phyloP scores from a whole-genome alignment of 2,888 invertebrate species.

The Nebria brevicollis region DNA sequence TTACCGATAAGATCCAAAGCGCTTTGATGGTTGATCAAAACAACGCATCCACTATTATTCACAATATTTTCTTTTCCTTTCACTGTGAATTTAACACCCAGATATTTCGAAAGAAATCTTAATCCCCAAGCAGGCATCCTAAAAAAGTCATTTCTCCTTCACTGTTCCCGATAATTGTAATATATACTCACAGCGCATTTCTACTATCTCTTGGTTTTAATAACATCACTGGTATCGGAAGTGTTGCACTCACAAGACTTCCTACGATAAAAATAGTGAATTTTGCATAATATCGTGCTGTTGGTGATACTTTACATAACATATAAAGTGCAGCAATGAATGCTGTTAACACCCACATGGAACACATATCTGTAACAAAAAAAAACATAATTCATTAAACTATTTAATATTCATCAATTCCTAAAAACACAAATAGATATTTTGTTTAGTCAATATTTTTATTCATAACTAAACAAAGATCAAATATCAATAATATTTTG shows the following conservation, averaged over 20 bases:
- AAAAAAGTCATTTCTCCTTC: conserved; percentile 35
- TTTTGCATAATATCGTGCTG: conserved; percentile 72
- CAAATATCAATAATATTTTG: too few relatives aligned
- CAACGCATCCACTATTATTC: conserved; percentile 78
- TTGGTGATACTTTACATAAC: not conserved
- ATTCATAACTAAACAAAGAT: too few relatives aligned
- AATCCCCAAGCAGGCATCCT: conserved; percentile 78
- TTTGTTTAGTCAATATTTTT: too few relatives aligned
- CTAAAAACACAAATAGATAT: too few relatives aligned
- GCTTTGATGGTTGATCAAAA: conserved; percentile 91
- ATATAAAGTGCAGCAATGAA: not conserved
- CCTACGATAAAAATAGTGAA: conserved; percentile 72
- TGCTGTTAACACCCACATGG: not conserved
- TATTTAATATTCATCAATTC: not conserved
- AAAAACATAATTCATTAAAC: not conserved
- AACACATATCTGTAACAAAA: conserved; percentile 17
- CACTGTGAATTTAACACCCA: conserved; percentile 79
- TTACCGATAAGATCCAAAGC: conserved; percentile 85
- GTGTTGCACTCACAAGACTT: conserved; percentile 70
- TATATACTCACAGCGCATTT: conserved; percentile 80
- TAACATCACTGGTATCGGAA: conserved; percentile 81
- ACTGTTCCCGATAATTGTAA: not conserved
- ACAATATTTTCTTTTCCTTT: conserved; percentile 81
- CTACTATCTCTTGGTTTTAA: conserved; percentile 76
- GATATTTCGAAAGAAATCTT: conserved; percentile 63